Evolutionary conservation across 2,888 invertebrate genomes (phyloP).

Genomic region (Dexiosoma caninum): DNA sequence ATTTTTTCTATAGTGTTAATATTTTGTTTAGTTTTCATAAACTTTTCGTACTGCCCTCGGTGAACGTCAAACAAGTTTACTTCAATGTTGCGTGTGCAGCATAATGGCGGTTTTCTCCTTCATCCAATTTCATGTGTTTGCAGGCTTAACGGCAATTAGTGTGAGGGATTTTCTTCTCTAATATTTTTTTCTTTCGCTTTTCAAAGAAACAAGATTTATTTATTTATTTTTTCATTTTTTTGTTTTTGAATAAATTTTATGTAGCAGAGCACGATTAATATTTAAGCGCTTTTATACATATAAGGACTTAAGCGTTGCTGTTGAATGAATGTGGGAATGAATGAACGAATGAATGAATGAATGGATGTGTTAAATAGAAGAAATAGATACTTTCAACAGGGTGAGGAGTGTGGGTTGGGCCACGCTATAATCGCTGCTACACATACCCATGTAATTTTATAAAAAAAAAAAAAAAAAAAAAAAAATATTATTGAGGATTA

Average conservation of each 20-base stretch:
- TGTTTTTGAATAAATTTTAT: constrained; percentile 28
- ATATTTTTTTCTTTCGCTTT: not conserved
- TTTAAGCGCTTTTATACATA: constrained; percentile 26
- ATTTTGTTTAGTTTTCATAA: too few species aligned
- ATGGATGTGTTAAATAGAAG: constrained; percentile 10
- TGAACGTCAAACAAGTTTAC: not conserved
- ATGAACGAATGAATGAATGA: not conserved
- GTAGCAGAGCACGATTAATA: constrained; percentile 23
- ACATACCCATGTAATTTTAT: too few species aligned
- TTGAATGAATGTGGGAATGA: not conserved
- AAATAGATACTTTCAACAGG: not conserved
- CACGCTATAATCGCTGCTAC: not conserved
- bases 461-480: too few species aligned
- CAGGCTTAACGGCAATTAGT: constrained; percentile 48
- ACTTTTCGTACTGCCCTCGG: not conserved
- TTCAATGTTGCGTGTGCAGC: not conserved
- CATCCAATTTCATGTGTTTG: constrained; percentile 10
- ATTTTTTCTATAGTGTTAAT: too few species aligned
- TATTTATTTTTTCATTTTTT: too few species aligned
- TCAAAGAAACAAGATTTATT: too few species aligned
- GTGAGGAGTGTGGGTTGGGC: not conserved
- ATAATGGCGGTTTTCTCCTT: constrained; percentile 15
- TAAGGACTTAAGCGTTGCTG: constrained; percentile 29
- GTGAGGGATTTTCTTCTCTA: constrained; percentile 12
- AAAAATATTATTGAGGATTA: too few species aligned